Percentiles rank a stretch among this genome's conserved stretches.
These are phyloP conservation scores for Muraenolepis orangiensis DNA, from an alignment of 2,797 vertebrate genomes.

Conservation along the genomic window DNA sequence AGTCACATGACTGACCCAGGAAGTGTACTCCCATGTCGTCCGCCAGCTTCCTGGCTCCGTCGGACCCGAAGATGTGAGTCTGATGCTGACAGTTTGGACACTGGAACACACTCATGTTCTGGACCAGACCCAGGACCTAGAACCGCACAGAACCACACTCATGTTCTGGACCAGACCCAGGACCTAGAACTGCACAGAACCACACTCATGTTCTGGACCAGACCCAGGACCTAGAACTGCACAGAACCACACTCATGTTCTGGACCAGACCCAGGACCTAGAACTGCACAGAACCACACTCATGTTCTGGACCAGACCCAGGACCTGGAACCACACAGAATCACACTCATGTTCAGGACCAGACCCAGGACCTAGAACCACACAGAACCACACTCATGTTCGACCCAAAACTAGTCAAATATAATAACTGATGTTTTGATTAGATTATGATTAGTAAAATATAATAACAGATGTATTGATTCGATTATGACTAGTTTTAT, in stretches of 20 bases:
- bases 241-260: too few species aligned
- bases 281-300: too few species aligned
- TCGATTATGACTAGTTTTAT: neutral
- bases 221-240: too few species aligned
- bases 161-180: neutral
- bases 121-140: slow-evolving; percentile 91
- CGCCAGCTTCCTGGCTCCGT: slow-evolving; percentile 84
- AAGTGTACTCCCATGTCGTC: slow-evolving; percentile 77
- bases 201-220: too few species aligned
- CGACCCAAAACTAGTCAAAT: neutral
- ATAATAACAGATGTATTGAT: neutral
- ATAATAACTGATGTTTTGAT: neutral
- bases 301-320: too few species aligned
- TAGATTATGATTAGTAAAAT: neutral
- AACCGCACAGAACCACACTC: neutral
- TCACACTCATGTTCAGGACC: too few species aligned
- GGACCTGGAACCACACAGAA: too few species aligned
- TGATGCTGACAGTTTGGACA: slow-evolving; percentile 91
- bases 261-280: too few species aligned
- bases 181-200: neutral
- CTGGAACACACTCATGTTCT: slow-evolving; percentile 98
- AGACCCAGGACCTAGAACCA: too few species aligned
- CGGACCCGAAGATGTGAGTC: slow-evolving; percentile 92
- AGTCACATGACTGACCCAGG: slow-evolving; percentile 72
- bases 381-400: too few species aligned